A percentile compares a stretch with the other conserved stretches of the same genome.
Conservation (phyloP, 2,113 vertebrate species). For the Haemorhous mexicanus region DNA sequence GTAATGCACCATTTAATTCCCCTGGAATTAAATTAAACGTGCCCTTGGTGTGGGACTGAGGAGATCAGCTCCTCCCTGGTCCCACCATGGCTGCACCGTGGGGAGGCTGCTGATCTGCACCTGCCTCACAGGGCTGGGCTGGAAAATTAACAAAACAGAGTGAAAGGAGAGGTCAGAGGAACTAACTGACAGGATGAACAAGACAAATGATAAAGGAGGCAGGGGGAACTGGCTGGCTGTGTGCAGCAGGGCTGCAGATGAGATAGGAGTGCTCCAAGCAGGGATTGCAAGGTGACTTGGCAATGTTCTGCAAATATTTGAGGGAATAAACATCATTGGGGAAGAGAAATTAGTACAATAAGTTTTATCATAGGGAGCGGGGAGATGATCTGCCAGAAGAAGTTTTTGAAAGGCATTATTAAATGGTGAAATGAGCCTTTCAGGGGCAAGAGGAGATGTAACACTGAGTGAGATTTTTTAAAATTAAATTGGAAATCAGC, state of each 20-base stretch:
- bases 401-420: not conserved
- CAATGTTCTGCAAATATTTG: constrained; percentile 48
- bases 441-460: not conserved
- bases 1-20: accelerated
- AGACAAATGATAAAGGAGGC: not conserved
- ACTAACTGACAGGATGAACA: not conserved
- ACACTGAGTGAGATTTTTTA: not conserved
- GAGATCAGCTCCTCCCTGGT: accelerated
- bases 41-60: accelerated
- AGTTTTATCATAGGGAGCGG: not conserved
- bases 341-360: constrained; percentile 10
- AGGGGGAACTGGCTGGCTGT: not conserved
- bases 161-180: not conserved
- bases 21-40: too few relatives aligned
- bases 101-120: not conserved
- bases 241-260: not conserved
- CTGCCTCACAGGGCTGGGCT: not conserved
- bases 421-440: not conserved
- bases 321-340: not conserved
- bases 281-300: constrained; percentile 19
- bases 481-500: not conserved
- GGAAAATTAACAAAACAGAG: not conserved
- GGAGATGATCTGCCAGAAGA: not conserved
- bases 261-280: not conserved
- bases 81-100: accelerated